These are phyloP conservation scores for Tragelaphus scriptus DNA, from an alignment of 2,113 vertebrate species.

Conservation along the genomic window DNA sequence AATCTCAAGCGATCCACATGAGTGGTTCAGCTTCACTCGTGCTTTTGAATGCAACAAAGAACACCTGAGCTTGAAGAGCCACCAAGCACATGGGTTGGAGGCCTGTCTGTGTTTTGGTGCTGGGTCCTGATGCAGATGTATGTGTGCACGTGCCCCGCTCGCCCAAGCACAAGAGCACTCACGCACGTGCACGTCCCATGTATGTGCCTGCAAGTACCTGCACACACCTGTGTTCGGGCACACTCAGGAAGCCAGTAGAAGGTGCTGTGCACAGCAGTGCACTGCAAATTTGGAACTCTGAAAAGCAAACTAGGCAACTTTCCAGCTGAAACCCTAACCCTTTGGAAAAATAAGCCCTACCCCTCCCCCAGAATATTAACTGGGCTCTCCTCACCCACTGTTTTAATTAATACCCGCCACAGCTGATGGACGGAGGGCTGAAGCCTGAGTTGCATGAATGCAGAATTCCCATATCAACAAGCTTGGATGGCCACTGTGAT, in stretches of 20 bases:
- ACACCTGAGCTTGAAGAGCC: background rate
- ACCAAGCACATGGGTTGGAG: background rate
- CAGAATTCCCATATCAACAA: conserved; percentile 18
- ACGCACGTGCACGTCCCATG: fast-evolving
- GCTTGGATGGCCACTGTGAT: background rate
- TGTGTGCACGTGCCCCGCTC: fast-evolving
- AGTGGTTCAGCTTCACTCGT: background rate
- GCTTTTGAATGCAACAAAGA: background rate
- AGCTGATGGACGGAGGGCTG: background rate
- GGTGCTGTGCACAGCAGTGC: background rate
- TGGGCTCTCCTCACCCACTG: background rate
- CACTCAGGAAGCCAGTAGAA: background rate
- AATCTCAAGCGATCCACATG: background rate
- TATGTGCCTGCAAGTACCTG: no score
- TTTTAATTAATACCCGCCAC: conserved; percentile 2
- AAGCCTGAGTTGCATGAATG: background rate
- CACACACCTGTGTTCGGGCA: background rate
- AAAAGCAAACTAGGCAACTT: background rate
- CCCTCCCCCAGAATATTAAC: background rate
- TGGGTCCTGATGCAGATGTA: background rate
- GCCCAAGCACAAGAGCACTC: background rate
- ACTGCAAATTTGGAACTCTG: background rate
- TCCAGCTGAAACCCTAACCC: background rate
- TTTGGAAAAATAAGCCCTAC: conserved; percentile 13
- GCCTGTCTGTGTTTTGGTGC: fast-evolving